Base-by-base conservation (phyloP, 2,113 vertebrate species). In the Salminus brasiliensis region DNA sequence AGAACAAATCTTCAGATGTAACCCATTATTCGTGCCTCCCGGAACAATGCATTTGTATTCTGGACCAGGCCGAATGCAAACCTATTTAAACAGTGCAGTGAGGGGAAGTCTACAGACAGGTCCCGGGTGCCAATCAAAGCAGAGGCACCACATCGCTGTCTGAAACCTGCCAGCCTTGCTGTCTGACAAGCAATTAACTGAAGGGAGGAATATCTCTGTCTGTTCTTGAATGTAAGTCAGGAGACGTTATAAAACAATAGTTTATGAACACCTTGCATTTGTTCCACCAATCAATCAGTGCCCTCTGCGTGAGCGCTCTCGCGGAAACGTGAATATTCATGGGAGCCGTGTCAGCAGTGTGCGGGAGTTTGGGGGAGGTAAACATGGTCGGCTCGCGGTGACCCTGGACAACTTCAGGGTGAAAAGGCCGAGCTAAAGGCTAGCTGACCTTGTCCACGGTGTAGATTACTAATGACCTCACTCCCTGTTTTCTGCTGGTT, bases 161-260 rank as follows among this genome's bases (percentile, higher is more conserved):
- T 83, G 59, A 81, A 32, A 72, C 47, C 69, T 34, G n/a, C 21
- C 72, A 75, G 84, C 78, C 52, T 62, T 80, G 76, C 49, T 81
- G 34, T 67, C 70, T 78, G 78, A 85, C 85, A 74, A 39, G 72
- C 72, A 60, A 80, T 83, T 81, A 82, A 74, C 62, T 78, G 62
- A 53, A 39, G 84, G 63, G 66, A 78, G 34, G 60, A 72, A 81
- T 62, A 72, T 72, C 69, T 82, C 74, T 16, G 29, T 81, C 41
- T 78, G 68, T 70, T 25, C 83, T 62, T 80, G 66, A 80, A 47
- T 43, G 60, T 10, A 66, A 49, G 47, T 65, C 45, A 75, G 27
- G 62, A 82, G 60, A 88, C 55, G 41, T 77, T 62, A 67, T 73
- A 39, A 73, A 68, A 69, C 70, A 78, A 74, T 70, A 74, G 66